These are phyloP conservation scores for Diabrotica undecimpunctata DNA, from an alignment of 1,140 invertebrate genomes.

Conservation along the genomic window DNA sequence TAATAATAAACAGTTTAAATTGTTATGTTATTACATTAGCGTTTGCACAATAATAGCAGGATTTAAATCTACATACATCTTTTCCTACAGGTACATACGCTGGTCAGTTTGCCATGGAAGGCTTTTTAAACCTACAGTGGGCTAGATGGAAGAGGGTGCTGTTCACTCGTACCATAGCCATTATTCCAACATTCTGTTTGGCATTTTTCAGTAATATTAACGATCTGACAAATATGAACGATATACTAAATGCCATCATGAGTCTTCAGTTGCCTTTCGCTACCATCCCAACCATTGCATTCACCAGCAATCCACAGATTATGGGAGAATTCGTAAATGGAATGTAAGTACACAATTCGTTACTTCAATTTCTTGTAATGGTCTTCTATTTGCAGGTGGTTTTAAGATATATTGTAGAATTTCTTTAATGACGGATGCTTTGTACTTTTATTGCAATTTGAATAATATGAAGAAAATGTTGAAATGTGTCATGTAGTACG, in stretches of 20 bases:
- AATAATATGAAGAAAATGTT: no score
- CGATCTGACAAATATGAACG: conserved; percentile 83
- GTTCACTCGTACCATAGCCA: conserved; percentile 82
- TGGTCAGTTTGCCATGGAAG: conserved; percentile 78
- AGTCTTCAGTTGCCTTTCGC: conserved; percentile 82
- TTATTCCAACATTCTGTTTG: conserved; percentile 80
- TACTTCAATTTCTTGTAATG: not conserved
- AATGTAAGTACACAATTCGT: conserved; percentile 50
- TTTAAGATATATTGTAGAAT: no score
- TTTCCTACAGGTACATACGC: conserved; percentile 57
- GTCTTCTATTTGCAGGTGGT: no score
- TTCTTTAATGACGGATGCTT: no score
- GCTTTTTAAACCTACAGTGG: conserved; percentile 88
- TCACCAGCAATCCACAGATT: conserved; percentile 75
- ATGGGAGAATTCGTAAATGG: conserved; percentile 86
- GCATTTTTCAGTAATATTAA: conserved; percentile 73
- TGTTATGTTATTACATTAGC: no score
- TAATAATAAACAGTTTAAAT: no score
- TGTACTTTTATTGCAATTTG: no score
- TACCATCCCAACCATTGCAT: conserved; percentile 82
- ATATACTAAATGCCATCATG: conserved; percentile 87
- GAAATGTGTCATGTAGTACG: no score
- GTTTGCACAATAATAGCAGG: no score
- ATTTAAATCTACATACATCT: no score
- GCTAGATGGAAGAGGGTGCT: conserved; percentile 85